These are phyloP conservation scores for Phortica magna DNA, from an alignment of 2,888 invertebrate species.

Conservation along the genomic window DNA sequence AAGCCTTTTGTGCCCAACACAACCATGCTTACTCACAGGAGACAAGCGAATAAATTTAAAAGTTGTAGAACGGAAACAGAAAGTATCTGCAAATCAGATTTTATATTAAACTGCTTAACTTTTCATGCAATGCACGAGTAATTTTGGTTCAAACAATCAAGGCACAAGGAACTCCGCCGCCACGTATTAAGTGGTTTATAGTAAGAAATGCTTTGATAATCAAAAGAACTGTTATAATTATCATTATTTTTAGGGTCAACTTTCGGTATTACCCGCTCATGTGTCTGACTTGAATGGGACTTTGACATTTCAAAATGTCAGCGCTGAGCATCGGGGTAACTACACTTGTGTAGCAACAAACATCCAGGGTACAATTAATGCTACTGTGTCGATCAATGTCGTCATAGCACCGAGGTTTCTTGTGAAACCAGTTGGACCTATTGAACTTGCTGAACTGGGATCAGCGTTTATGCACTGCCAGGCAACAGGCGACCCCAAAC, in stretches of 20 bases:
- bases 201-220: constrained; percentile 60
- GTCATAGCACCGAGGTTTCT: constrained; percentile 91
- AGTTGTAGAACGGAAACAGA: too few relatives aligned
- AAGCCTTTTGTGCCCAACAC: too few relatives aligned
- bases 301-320: constrained; percentile 88
- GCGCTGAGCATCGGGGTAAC: constrained; percentile 86
- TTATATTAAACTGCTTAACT: too few relatives aligned
- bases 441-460: constrained; percentile 86
- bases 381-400: constrained; percentile 89
- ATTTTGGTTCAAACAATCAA: constrained; percentile 76
- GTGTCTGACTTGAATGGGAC: constrained; percentile 92
- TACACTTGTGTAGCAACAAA: constrained; percentile 92
- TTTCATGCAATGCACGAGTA: too few relatives aligned
- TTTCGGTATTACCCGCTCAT: constrained; percentile 84
- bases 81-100: too few relatives aligned
- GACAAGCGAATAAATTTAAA: too few relatives aligned
- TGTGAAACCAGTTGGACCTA: constrained; percentile 85
- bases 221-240: background rate
- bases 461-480: constrained; percentile 88
- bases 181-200: constrained; percentile 79
- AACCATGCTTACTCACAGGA: too few relatives aligned
- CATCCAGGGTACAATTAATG: constrained; percentile 88
- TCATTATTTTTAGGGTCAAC: constrained; percentile 77
- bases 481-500: constrained; percentile 92
- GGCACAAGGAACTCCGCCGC: constrained; percentile 85